These are phyloP conservation scores for Rhinoderma darwinii DNA, from an alignment of 2,113 vertebrate genomes.

Conservation along the genomic window DNA sequence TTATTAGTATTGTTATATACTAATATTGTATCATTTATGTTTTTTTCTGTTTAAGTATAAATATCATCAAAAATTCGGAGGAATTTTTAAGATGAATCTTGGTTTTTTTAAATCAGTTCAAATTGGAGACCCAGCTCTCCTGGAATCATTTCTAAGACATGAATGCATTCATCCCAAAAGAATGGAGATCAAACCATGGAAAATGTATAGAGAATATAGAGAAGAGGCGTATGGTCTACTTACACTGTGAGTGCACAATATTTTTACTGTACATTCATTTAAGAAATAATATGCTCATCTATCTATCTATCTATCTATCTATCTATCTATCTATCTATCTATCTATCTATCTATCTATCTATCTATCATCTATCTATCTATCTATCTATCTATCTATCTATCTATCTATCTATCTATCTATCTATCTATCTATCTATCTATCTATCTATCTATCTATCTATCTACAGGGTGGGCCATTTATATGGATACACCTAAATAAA, in stretches of 20 bases:
- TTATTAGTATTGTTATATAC: background rate
- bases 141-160: constrained; percentile 50
- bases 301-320: too few species aligned
- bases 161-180: constrained; percentile 41
- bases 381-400: too few species aligned
- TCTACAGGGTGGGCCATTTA: too few species aligned
- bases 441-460: too few species aligned
- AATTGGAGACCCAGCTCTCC: constrained; percentile 52
- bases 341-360: too few species aligned
- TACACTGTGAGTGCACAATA: constrained; percentile 44
- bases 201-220: constrained; percentile 55
- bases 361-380: too few species aligned
- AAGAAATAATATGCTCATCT: too few species aligned
- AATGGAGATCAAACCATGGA: constrained; percentile 56
- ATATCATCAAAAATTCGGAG: constrained; percentile 55
- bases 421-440: too few species aligned
- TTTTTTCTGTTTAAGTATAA: constrained; percentile 1
- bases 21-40: background rate
- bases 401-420: too few species aligned
- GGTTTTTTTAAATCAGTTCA: constrained; percentile 57
- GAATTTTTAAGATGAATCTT: constrained; percentile 58
- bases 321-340: too few species aligned
- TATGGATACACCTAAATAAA: too few species aligned
- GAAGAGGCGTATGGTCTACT: constrained; percentile 47
- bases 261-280: background rate